A percentile compares a stretch with the other conserved stretches of the same genome.
phyloP scores from a whole-genome alignment of 2,888 invertebrate genomes.

The Temnothorax unifasciatus region DNA sequence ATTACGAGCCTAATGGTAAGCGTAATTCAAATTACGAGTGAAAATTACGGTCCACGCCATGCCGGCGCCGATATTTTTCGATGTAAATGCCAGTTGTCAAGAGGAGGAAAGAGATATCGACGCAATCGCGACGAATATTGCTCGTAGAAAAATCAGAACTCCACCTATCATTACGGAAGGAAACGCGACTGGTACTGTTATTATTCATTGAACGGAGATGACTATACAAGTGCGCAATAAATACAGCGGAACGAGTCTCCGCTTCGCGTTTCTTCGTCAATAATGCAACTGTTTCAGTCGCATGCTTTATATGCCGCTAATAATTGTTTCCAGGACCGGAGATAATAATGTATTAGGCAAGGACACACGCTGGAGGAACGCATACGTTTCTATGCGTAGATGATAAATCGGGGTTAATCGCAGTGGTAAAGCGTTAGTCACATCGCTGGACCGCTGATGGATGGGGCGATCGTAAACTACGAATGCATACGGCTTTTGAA shows the following conservation, averaged over 20 bases:
- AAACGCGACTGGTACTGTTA: conserved; percentile 12
- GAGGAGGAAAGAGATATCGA: background rate
- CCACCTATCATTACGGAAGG: conserved; percentile 24
- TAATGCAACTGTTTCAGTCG: conserved; percentile 5
- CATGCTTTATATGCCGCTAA: background rate
- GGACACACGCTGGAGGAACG: background rate
- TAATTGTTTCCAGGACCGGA: background rate
- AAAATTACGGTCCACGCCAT: background rate
- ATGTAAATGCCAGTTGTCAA: background rate
- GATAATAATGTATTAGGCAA: conserved; percentile 28
- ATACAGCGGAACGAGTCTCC: conserved; percentile 51
- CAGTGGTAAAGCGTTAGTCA: background rate
- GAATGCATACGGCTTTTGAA: conserved; percentile 11
- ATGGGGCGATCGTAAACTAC: conserved; percentile 2
- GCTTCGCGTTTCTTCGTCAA: conserved; percentile 39
- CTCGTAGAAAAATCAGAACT: conserved; percentile 17
- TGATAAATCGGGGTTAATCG: conserved; percentile 29
- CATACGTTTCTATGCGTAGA: background rate
- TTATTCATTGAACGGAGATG: conserved; percentile 13
- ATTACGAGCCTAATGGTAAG: conserved; percentile 34
- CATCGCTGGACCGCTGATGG: background rate
- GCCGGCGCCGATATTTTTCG: background rate
- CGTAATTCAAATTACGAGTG: conserved; percentile 45
- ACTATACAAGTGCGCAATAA: conserved; percentile 57
- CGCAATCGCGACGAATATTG: background rate